Evolutionary conservation across 2,888 invertebrate genomes (phyloP), one percentile per base, ranked within the genome.

Genomic region (Meghimatium bilineatum): DNA sequence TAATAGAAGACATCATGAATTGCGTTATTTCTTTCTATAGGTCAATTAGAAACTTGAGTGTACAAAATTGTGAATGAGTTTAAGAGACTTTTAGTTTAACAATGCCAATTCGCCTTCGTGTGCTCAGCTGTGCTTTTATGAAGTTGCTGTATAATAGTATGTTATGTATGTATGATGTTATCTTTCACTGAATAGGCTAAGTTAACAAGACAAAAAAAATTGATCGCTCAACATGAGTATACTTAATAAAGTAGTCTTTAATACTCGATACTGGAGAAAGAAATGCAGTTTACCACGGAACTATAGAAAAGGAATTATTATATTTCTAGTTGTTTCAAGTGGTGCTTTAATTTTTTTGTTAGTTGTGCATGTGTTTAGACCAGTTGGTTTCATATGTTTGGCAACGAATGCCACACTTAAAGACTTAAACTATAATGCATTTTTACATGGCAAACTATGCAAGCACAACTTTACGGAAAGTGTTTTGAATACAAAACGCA

Each of bases 401-500:
- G 17, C 0, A 5, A 12, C 63, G 1, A 23, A 32, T 56, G 56
- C 56, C 38, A 36, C 38, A 44, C 38, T 29, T 20, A 3, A 29
- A 52, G 2, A 32, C 10, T 52, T 49, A 0, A 38, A 67, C 32
- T 69, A 69, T n/a, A 32, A 69, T 32, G 69, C 69, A 1, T 69
- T 69, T 52, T 23, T 56, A 56, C 2, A 14, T 17, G 56, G 17
- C 17, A n/a, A 78, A 72, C 49, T 83, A 29, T 32, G 77, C 12
- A 71, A 60, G 36, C 63, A 78, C 34, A 29, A 67, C n/a, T 83
- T 83, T 49, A 83, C 38, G 34, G 29, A 29, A 1, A 77, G 72
- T 72, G 71, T n/a, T n/a, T 44, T 83, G 34, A 38, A 78, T 26
- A 83, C 26, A 44, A 3, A 36, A 23, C 36, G 34, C 29, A 56